Evolutionary conservation across 2,797 vertebrate genomes (phyloP), one percentile per base, ranked within the genome.

Genomic region (Oreochromis mossambicus): DNA sequence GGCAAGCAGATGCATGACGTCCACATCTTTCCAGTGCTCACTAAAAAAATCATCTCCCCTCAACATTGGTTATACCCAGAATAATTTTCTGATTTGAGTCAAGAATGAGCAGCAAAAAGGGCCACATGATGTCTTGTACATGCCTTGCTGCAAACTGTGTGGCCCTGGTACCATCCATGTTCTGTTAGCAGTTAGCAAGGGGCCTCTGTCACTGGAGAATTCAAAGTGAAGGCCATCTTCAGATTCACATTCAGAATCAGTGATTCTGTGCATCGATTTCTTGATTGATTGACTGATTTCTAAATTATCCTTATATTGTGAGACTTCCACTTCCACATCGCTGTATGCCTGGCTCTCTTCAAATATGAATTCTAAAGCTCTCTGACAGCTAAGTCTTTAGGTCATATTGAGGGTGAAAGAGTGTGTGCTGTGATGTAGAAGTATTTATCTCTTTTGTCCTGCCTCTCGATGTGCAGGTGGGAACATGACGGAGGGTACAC

Each of bases 111-210:
- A 61, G 56, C 3, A 61, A 61, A 61, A 19, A 11, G 56, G 29
- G 34, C 11, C 0, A 61, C 56, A 34, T 19, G 56, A 19, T 0
- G 0, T 61, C 15, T 34, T 34, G 56, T 34, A 19, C 56, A 61
- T 61, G 29, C 5, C 55, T 1, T 8, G 24, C 13, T 56, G 26
- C 26, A 1, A 29, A 56, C 14, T 3, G 26, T 58, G 56, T 58
- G 56, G 8, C 10, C 26, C 5, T 6, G 5, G 55, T 58, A 10
- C 10, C 51, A 21, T 52, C 52, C 52, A 24, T 8, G 12, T 14
- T 1, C 17, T 63, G 58, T 36, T 63, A 63, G 58, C 32, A 36
- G 58, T n/a, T 36, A 36, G 58, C 58, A 36, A 34, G 32, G 52
- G 21, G 6, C 10, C n/a, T 36, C 32, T n/a, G 9, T 61, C 58